Base-by-base conservation (phyloP, 2,797 vertebrate species). In the Falco peregrinus region DNA sequence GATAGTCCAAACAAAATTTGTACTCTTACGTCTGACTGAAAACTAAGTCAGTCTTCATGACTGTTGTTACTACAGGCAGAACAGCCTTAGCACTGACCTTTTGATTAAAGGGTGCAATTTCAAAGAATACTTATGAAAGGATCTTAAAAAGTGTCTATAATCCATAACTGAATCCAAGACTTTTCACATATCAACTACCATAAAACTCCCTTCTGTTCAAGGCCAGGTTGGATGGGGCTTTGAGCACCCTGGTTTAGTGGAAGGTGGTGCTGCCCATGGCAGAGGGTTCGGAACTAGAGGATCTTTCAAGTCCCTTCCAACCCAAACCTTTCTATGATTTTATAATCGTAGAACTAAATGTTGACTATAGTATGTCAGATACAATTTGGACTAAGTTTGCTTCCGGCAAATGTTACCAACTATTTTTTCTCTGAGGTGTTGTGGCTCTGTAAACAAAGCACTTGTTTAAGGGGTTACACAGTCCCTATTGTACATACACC, bases 1-100 rank as follows among this genome's bases (percentile, higher is more conserved):
- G 77, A 73, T 81, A 87, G 82, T 89, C 63, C 41, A 86, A 88
- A 80, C 31, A 94, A 83, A 74, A 83, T 47, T 93, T 68, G 56
- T 59, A 22, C 26, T 84, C 39, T 43, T 56, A 53, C 64, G 16
- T 68, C 79, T 53, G 45, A 81, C 45, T 59, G 73, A 89, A 87
- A 84, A 68, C n/a, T 54, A 51, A n/a, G 35, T 35, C 64, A 53
- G n/a, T 35, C 82, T 75, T 37, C 65, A 64, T 4, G 29, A 61
- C 71, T 31, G 45, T 8, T 80, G 59, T 61, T 74, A 43, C 37
- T 54, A 35, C 3, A 45, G 54, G 48, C 60, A 57, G 39, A 87
- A 70, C 18, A 82, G 70, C 19, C 67, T 73, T 59, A 73, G 28
- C 41, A 56, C 6, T 28, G 22, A 26, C n/a, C 69, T 69, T 47